Base-by-base conservation (phyloP, 2,113 vertebrate species). In the Oceanodroma tethys region DNA sequence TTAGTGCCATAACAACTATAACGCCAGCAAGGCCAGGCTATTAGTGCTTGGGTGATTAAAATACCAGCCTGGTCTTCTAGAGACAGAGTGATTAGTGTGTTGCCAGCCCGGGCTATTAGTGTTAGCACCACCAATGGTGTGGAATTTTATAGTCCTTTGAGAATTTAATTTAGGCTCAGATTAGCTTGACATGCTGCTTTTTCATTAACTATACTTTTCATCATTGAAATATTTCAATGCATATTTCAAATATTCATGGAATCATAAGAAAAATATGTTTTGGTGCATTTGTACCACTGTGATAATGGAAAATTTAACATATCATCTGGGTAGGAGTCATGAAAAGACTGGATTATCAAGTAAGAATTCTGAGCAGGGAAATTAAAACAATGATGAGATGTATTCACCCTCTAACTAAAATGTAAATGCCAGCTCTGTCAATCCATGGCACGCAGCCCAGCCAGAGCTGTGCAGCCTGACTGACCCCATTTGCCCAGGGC, bases 31-130 rank as follows among this genome's bases (percentile, higher is more conserved):
- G 86, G 40, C 56, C 86, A 95, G 32, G 53, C 93, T 92, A 59
- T 93, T 95, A 94, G 34, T 1, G 0, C 56, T 76, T 84, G 70
- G 48, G 53, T 96, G 56, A 97, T 95, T 96, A 96, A 96, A 97
- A 97, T 89, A 91, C 73, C 94, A 95, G 86, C 47, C 76, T 72
- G 29, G 48, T 60, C 65, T 80, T 95, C 65, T 72, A 79, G 25
- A 93, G 36, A 23, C 48, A 65, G 21, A 53, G 20, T 84, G 34
- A 94, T 95, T 86, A 72, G 56, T 48, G 11, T 27, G 23, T 68
- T 78, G 70, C 58, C 93, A 76, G 58, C 20, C 36, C 30, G 58
- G 25, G 70, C 36, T 91, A 16, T 79, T 95, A 88, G 72, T 32
- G 30, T 71, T 83, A 93, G 48, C 43, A 75, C 34, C 68, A 79